These are phyloP conservation scores for Botrylloides violaceus DNA, from an alignment of 23 tunicate genomes.

Conservation along the genomic window DNA sequence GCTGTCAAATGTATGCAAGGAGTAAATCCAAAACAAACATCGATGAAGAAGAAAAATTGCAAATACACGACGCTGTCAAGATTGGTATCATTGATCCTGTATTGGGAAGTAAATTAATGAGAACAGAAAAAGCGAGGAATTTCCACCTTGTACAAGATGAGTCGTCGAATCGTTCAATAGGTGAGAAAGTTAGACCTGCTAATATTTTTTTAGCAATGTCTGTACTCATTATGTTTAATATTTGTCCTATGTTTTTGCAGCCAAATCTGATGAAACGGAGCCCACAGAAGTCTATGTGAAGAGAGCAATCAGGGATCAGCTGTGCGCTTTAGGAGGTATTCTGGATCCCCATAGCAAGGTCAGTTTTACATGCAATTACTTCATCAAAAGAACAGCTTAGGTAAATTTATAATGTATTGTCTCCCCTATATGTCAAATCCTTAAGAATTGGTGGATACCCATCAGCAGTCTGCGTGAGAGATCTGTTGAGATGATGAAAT, in stretches of 20 bases:
- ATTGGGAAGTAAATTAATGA: constrained; percentile 17
- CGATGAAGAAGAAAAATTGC: constrained; percentile 4
- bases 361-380: too few species aligned
- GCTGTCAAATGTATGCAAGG: too few species aligned
- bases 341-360: constrained; percentile 17
- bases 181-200: background rate
- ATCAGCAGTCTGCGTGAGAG: too few species aligned
- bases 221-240: background rate
- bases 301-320: constrained; percentile 13
- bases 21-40: background rate
- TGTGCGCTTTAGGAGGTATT: constrained; percentile 22
- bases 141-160: background rate
- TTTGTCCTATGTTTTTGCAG: background rate
- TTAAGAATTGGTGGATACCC: too few species aligned
- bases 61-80: constrained; percentile 10
- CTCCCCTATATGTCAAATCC: too few species aligned
- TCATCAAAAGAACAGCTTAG: too few species aligned
- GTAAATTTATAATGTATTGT: too few species aligned
- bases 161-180: background rate
- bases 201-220: too few species aligned
- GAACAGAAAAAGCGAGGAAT: constrained; percentile 15
- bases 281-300: background rate
- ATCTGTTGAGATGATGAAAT: too few species aligned
- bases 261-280: background rate
- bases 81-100: constrained; percentile 26